These are phyloP conservation scores for Patella caerulea DNA, from an alignment of 2,888 invertebrate species.

Conservation along the genomic window DNA sequence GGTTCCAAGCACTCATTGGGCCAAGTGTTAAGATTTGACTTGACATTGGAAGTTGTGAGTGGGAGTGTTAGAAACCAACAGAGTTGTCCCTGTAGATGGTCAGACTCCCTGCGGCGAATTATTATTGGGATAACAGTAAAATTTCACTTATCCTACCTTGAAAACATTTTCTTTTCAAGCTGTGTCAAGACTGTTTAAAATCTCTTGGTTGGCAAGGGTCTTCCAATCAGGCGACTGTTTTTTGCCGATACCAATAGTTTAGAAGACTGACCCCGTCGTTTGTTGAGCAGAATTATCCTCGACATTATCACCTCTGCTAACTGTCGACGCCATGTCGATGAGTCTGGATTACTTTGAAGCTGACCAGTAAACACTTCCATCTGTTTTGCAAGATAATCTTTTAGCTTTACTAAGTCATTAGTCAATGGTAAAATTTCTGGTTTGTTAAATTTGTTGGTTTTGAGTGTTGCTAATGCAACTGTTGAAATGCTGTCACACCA, in stretches of 20 bases:
- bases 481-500: conserved; percentile 24
- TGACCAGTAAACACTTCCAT: not conserved
- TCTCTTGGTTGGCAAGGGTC: not conserved
- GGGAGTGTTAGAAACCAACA: too few species aligned
- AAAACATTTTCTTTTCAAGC: not conserved
- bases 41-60: too few species aligned
- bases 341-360: not conserved
- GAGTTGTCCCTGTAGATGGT: too few species aligned
- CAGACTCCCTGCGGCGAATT: too few species aligned
- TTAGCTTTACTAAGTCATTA: conserved; percentile 2
- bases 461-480: conserved; percentile 16
- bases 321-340: not conserved
- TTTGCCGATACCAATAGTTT: not conserved
- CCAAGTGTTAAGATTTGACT: too few species aligned
- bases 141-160: too few species aligned
- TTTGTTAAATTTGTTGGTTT: conserved; percentile 19
- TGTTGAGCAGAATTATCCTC: conserved; percentile 14
- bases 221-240: not conserved
- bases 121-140: too few species aligned
- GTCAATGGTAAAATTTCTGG: conserved; percentile 15
- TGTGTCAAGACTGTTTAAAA: not conserved
- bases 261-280: not conserved
- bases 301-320: conserved; percentile 9
- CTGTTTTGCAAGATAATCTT: conserved; percentile 6
- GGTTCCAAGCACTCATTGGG: too few species aligned